These are phyloP conservation scores for Sarcophilus harrisii DNA, from an alignment of 2,797 vertebrate genomes.

Conservation along the genomic window DNA sequence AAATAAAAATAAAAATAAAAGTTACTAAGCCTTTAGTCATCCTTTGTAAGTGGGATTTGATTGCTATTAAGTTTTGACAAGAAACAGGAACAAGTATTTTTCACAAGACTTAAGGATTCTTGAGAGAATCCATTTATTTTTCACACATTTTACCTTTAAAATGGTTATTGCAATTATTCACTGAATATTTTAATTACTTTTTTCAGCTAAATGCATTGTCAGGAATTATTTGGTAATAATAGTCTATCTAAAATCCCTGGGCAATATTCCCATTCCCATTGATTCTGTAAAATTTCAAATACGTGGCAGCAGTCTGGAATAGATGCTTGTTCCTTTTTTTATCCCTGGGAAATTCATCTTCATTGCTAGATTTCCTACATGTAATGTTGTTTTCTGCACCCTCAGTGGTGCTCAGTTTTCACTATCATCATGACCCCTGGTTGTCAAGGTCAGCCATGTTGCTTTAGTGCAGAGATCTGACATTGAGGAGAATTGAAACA, in stretches of 20 bases:
- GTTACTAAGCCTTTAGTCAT: too few species aligned
- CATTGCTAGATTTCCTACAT: neutral
- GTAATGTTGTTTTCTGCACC: neutral
- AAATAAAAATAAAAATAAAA: neutral
- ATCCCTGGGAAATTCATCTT: constrained; percentile 12
- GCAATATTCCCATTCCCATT: constrained; percentile 11
- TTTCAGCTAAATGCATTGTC: neutral
- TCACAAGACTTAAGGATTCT: neutral
- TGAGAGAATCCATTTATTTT: neutral
- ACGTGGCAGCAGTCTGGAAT: neutral
- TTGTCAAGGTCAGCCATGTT: neutral
- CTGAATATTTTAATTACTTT: constrained; percentile 22
- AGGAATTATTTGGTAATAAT: neutral
- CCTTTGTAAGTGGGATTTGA: constrained; percentile 1
- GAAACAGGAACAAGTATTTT: neutral
- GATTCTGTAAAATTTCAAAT: neutral
- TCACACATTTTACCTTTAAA: constrained; percentile 47
- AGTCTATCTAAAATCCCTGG: neutral
- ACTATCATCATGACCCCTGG: neutral
- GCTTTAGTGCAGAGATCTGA: neutral
- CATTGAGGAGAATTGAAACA: neutral
- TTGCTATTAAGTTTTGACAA: constrained; percentile 10
- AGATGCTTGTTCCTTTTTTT: too few species aligned
- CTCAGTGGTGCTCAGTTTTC: neutral
- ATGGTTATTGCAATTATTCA: constrained; percentile 44